Conservation (phyloP, 2,797 vertebrate species). For the Galaxias olidus region DNA sequence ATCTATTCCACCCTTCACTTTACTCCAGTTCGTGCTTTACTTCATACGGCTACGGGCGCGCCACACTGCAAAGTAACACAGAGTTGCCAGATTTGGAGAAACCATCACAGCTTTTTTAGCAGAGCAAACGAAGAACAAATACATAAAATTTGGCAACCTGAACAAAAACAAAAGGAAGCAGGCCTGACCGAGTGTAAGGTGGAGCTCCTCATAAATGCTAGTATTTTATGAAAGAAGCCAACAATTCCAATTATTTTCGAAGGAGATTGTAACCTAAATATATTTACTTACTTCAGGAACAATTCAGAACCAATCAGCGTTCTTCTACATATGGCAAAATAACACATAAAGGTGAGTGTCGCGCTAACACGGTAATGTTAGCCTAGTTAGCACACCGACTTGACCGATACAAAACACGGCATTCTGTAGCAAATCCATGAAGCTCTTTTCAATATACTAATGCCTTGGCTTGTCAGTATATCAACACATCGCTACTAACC, state of each 20-base stretch:
- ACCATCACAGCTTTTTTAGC: accelerated
- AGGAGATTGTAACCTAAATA: no score
- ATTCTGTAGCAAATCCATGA: no score
- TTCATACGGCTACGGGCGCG: constrained; percentile 31
- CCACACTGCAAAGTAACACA: constrained; percentile 19
- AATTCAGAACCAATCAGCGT: neutral
- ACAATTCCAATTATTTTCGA: neutral
- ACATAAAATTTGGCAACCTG: constrained; percentile 45
- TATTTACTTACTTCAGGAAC: neutral
- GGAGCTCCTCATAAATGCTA: neutral
- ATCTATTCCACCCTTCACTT: neutral
- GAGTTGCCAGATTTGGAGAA: constrained; percentile 60
- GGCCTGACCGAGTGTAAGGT: neutral
- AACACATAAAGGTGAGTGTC: constrained; percentile 42
- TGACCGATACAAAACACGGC: constrained; percentile 5
- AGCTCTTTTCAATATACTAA: no score
- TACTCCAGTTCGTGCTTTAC: constrained; percentile 41
- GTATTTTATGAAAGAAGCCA: neutral
- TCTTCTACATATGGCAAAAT: constrained; percentile 30
- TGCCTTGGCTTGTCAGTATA: no score
- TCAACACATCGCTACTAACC: no score
- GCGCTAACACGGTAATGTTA: neutral
- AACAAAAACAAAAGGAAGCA: constrained; percentile 57
- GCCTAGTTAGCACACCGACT: constrained; percentile 8
- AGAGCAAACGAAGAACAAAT: neutral